A percentile compares a stretch with the other conserved stretches of the same genome.
Conservation (phyloP, 2,113 vertebrate genomes). For the Gasterosteus nipponicus region DNA sequence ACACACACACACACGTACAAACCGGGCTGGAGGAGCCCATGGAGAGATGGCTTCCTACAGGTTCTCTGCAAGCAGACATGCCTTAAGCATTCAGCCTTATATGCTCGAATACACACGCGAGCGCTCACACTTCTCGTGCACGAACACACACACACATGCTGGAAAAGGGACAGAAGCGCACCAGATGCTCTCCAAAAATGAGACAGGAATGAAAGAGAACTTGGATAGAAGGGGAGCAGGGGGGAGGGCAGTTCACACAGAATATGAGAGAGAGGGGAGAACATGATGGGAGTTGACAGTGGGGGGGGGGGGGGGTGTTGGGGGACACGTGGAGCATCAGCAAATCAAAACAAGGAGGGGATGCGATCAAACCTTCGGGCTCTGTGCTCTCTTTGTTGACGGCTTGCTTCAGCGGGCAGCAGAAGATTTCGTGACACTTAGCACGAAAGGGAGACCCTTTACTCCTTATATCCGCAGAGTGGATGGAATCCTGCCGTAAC, state of each 20-base stretch:
- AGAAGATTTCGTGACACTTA: conserved; percentile 99
- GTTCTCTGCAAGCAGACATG: conserved; percentile 47
- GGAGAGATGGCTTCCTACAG: conserved; percentile 25
- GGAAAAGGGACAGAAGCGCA: conserved; percentile 33
- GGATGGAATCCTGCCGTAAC: conserved; percentile 99
- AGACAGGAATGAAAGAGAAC: conserved; percentile 63
- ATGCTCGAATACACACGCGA: conserved; percentile 9
- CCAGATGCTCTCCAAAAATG: conserved; percentile 62
- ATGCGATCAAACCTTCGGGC: conserved; percentile 97
- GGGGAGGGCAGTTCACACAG: conserved; percentile 64
- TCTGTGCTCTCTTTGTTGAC: conserved; percentile 97
- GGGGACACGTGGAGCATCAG: conserved; percentile 62
- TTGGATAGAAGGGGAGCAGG: conserved; percentile 38
- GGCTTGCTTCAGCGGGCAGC: conserved; percentile 99
- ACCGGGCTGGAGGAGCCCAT: conserved; percentile 17
- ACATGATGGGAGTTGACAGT: conserved; percentile 36
- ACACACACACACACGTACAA: conserved; percentile 27
- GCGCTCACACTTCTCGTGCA: conserved; percentile 1
- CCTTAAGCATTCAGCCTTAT: conserved; percentile 36
- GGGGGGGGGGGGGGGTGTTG: conserved; percentile 30
- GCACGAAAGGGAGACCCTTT: conserved; percentile 99
- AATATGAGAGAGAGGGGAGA: conserved; percentile 63
- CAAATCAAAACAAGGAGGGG: conserved; percentile 82
- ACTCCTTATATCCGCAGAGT: conserved; percentile 99
- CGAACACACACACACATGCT: conserved; percentile 28